phyloP scores from a whole-genome alignment of 2,113 vertebrate species.

The Corythoichthys intestinalis region DNA sequence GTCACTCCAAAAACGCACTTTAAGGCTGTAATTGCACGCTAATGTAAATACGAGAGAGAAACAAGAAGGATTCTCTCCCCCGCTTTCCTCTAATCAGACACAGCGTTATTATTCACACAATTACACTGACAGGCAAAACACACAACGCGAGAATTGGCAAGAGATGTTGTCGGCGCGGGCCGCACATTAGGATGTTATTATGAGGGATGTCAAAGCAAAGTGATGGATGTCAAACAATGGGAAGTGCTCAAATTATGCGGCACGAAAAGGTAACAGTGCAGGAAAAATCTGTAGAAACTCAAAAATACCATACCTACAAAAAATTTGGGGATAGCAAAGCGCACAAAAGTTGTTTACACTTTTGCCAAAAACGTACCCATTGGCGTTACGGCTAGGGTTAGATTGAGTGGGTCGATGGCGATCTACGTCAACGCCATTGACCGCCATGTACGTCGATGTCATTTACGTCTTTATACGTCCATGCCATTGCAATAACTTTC shows the following conservation, averaged over 20 bases:
- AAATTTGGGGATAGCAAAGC: too few species aligned
- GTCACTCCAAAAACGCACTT: slow-evolving; percentile 11
- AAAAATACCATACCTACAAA: too few species aligned
- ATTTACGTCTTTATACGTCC: too few species aligned
- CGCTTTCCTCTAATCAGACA: slow-evolving; percentile 65
- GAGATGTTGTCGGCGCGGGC: slow-evolving; percentile 45
- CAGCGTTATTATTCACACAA: slow-evolving; percentile 68
- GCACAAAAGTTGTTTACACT: too few species aligned
- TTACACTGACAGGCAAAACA: slow-evolving; percentile 72
- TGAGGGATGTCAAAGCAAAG: slow-evolving; percentile 16
- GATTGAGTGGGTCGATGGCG: too few species aligned
- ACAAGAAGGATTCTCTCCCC: slow-evolving; percentile 38
- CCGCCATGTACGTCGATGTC: too few species aligned
- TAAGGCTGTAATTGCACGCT: slow-evolving; percentile 58
- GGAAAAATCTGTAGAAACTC: neutral
- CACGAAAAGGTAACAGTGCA: neutral
- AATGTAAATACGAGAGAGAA: slow-evolving; percentile 63
- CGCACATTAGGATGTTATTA: slow-evolving; percentile 14
- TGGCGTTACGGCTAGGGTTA: too few species aligned
- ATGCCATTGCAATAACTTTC: too few species aligned
- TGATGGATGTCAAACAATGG: slow-evolving; percentile 16
- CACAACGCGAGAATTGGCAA: slow-evolving; percentile 57
- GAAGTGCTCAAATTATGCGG: slow-evolving; percentile 2
- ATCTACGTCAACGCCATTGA: too few species aligned
- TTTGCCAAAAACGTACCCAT: too few species aligned